Percentiles rank a stretch among this genome's conserved stretches.
Evolutionary conservation across 2,113 vertebrate species (phyloP).

Genomic region (Silurus meridionalis): DNA sequence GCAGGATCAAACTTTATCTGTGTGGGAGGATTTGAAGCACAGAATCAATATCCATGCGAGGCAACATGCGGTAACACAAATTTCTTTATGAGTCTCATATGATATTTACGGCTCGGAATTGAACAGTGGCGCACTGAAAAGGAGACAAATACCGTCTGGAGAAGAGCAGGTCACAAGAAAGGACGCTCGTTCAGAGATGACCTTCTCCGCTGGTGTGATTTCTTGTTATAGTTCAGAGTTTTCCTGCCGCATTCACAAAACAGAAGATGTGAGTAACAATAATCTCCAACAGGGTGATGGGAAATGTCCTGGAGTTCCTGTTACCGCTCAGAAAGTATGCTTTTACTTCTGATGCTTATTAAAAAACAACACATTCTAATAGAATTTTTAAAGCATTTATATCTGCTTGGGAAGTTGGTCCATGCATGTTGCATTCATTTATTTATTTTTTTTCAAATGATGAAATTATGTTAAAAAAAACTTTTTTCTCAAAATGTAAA

Average conservation of each 20-base stretch:
- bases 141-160: constrained; percentile 17
- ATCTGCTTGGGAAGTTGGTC: not conserved
- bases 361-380: not conserved
- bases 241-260: not conserved
- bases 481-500: too few relatives aligned
- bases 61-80: constrained; percentile 46
- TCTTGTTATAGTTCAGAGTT: not conserved
- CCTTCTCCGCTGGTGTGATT: constrained; percentile 11
- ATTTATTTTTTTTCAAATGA: too few relatives aligned
- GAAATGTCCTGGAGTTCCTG: not conserved
- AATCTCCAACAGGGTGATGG: not conserved
- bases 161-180: not conserved
- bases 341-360: not conserved
- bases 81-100: constrained; percentile 48
- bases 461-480: too few relatives aligned
- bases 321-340: not conserved
- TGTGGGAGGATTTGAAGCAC: constrained; percentile 51
- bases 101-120: constrained; percentile 45
- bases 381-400: not conserved
- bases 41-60: constrained; percentile 51
- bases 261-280: not conserved
- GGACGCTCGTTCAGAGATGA: constrained; percentile 25
- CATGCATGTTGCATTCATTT: too few relatives aligned
- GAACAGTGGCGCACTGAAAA: constrained; percentile 19
- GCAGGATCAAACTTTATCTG: constrained; percentile 59